Evolutionary conservation across 2,113 vertebrate species (phyloP), one percentile per base, ranked within the genome.

Genomic region (Tringa solitaria): DNA sequence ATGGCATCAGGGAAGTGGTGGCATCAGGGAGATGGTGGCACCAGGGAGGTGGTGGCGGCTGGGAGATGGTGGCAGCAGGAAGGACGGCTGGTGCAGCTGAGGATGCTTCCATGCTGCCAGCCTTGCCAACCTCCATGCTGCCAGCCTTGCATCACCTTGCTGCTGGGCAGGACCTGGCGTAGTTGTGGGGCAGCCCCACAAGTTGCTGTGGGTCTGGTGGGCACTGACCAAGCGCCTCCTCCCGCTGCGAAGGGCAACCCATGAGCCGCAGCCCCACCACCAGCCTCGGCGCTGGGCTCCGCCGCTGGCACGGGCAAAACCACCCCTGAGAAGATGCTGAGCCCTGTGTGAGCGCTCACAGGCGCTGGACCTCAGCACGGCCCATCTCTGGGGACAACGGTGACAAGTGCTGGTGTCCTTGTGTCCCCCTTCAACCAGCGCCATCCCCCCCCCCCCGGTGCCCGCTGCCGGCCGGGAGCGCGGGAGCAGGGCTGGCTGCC

Each of bases 281-380:
- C 77, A 12, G 56, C 32, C 61, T 46, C 1, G 0, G 15, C 0
- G 4, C 69, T 13, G 59, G 43, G 41, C 20, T 32, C 24, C 13
- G 0, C 35, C 0, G 72, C 63, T 22, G 33, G 37, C 45, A 7
- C 1, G 3, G 28, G 32, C 20, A 37, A 28, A 60, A 46, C 15
- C 3, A 16, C 1, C 0, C 7, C n/a, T 19, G 39, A 43, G 16
- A 16, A 26, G 56, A 8, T 8, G 18, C 2, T 19, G 61, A 83
- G 78, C 7, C 12, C 0, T 3, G 4, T 7, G 1, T 5, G 7
- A 59, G 43, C 2, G 24, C n/a, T n/a, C 45, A 10, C 37, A 8
- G 65, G 30, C 33, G 8, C 50, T 6, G 43, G 65, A 24, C 8
- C 43, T 8, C 56, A 10, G 84, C 37, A 4, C 53, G 10, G 28